Evolutionary conservation across 2,797 vertebrate genomes (phyloP).

Genomic region (Enteromius radiatus): DNA sequence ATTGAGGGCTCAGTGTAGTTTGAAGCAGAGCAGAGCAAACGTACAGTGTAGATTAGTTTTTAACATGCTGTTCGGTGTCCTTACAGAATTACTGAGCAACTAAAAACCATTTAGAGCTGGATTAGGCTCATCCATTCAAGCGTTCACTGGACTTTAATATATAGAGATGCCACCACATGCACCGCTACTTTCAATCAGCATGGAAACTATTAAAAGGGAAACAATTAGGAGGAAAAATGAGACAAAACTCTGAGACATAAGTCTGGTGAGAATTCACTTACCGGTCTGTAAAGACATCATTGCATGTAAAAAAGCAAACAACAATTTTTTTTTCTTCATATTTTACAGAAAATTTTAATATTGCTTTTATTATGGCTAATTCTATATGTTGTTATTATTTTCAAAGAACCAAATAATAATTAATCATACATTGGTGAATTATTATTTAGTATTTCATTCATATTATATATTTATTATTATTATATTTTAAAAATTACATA

Average conservation of each 20-base stretch:
- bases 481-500: neutral
- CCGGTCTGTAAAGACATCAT: slow-evolving; percentile 52
- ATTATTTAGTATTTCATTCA: neutral
- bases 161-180: neutral
- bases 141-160: slow-evolving; percentile 8
- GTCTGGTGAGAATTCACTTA: slow-evolving; percentile 38
- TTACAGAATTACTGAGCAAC: neutral
- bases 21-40: slow-evolving; percentile 35
- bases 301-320: slow-evolving; percentile 20
- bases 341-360: neutral
- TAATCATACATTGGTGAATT: neutral
- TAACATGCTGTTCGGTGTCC: slow-evolving; percentile 28
- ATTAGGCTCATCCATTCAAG: slow-evolving; percentile 29
- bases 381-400: neutral
- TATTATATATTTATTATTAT: neutral
- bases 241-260: neutral
- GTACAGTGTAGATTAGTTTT: slow-evolving; percentile 37
- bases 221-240: neutral
- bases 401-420: neutral
- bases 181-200: slow-evolving; percentile 17
- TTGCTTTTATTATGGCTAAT: neutral
- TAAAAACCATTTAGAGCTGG: slow-evolving; percentile 27
- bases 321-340: neutral
- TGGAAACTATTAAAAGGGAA: slow-evolving; percentile 2
- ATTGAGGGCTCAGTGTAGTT: slow-evolving; percentile 18